These are phyloP conservation scores for Horisme vitalbata DNA, from an alignment of 2,888 invertebrate species.

Conservation along the genomic window DNA sequence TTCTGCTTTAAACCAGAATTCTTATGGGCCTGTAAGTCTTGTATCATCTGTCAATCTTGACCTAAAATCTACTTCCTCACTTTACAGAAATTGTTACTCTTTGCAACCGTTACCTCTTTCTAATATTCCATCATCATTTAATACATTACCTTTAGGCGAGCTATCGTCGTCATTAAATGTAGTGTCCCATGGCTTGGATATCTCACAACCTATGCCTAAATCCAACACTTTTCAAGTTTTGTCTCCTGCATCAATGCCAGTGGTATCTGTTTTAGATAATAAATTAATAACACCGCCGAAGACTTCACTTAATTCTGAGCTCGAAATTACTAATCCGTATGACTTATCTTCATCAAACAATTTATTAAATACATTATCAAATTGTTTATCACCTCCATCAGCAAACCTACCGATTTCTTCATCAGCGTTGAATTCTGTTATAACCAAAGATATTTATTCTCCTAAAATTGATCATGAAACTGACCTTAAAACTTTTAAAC, in stretches of 20 bases:
- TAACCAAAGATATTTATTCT: neutral
- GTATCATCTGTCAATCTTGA: neutral
- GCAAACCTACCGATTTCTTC: neutral
- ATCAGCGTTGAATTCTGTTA: neutral
- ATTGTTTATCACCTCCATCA: neutral
- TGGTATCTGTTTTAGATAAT: too few relatives aligned
- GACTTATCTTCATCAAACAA: neutral
- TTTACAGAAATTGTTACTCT: neutral
- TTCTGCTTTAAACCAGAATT: too few relatives aligned
- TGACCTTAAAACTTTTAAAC: neutral
- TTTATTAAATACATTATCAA: neutral
- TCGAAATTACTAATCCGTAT: too few relatives aligned
- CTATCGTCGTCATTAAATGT: neutral
- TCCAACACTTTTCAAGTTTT: neutral
- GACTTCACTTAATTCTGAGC: too few relatives aligned
- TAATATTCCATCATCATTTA: neutral
- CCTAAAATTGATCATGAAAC: too few relatives aligned
- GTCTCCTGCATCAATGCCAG: neutral
- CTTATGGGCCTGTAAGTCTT: too few relatives aligned
- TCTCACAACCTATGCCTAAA: neutral
- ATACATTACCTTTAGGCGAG: neutral
- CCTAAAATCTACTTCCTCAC: neutral
- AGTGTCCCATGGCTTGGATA: neutral
- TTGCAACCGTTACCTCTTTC: neutral
- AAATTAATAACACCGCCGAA: too few relatives aligned